Percentiles rank a stretch among this genome's conserved stretches.
Conservation (phyloP, 2,797 vertebrate genomes). For the Acrossocheilus fasciatus region DNA sequence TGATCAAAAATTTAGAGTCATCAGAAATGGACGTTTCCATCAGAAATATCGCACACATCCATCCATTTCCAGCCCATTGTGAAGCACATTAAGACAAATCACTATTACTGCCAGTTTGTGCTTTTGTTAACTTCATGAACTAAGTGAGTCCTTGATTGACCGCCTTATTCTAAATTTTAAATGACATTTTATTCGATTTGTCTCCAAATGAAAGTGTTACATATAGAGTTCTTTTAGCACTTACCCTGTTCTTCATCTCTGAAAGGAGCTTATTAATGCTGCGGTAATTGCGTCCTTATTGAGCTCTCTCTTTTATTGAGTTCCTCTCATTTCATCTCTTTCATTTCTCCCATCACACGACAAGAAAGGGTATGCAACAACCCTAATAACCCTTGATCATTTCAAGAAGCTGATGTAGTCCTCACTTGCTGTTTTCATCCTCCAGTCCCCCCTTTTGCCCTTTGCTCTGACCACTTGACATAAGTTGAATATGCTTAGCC, state of each 20-base stretch:
- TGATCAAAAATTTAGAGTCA: not conserved
- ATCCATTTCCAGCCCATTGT: constrained; percentile 7
- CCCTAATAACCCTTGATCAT: constrained; percentile 11
- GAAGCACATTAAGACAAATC: constrained; percentile 16
- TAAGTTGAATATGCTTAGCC: constrained; percentile 8
- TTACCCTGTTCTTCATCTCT: constrained; percentile 37
- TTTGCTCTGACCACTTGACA: constrained; percentile 5
- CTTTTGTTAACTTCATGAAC: constrained; percentile 28
- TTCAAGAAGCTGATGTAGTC: constrained; percentile 7
- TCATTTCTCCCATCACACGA: constrained; percentile 18
- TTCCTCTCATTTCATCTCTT: constrained; percentile 24
- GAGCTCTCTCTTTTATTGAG: constrained; percentile 48
- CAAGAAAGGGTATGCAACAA: constrained; percentile 5
- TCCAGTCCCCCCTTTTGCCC: not conserved
- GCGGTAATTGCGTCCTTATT: constrained; percentile 45
- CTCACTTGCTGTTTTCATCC: not conserved
- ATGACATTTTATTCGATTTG: constrained; percentile 21
- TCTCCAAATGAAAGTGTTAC: constrained; percentile 17
- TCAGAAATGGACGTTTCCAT: not conserved
- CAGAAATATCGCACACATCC: not conserved
- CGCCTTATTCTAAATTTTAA: not conserved
- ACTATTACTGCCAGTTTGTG: not conserved
- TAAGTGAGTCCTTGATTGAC: not conserved
- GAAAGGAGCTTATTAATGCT: constrained; percentile 34
- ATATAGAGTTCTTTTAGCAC: constrained; percentile 17